Percentiles rank a stretch among this genome's conserved stretches.
phyloP scores from a whole-genome alignment of 1,140 invertebrate species.

The Anastrepha obliqua region DNA sequence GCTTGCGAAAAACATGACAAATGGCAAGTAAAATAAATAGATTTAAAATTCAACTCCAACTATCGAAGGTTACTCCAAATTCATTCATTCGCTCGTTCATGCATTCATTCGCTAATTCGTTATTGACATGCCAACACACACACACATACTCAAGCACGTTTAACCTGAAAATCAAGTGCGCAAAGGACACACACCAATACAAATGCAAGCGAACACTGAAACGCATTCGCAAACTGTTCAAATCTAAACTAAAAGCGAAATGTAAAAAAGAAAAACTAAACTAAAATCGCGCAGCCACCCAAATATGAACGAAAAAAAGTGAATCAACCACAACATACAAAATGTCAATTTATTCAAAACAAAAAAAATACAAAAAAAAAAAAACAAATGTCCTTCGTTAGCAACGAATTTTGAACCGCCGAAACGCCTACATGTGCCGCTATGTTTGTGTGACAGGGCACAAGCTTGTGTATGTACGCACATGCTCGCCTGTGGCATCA shows the following conservation, averaged over 20 bases:
- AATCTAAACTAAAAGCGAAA: background rate
- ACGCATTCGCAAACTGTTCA: background rate
- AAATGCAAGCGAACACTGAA: background rate
- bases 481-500: background rate
- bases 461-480: background rate
- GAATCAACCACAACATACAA: background rate
- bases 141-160: background rate
- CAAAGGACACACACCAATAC: background rate
- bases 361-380: background rate
- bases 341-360: background rate
- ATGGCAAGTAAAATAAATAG: background rate
- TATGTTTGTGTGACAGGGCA: background rate
- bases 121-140: background rate
- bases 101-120: background rate
- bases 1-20: background rate
- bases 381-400: background rate
- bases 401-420: constrained; percentile 10
- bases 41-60: background rate
- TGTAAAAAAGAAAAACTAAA: background rate
- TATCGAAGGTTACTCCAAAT: background rate
- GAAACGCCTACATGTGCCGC: background rate
- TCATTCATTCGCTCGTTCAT: background rate
- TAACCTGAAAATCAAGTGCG: background rate
- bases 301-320: background rate
- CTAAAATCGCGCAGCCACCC: too few species aligned